Conservation (phyloP, 2,797 vertebrate species). For the Spinus olivaceus region DNA sequence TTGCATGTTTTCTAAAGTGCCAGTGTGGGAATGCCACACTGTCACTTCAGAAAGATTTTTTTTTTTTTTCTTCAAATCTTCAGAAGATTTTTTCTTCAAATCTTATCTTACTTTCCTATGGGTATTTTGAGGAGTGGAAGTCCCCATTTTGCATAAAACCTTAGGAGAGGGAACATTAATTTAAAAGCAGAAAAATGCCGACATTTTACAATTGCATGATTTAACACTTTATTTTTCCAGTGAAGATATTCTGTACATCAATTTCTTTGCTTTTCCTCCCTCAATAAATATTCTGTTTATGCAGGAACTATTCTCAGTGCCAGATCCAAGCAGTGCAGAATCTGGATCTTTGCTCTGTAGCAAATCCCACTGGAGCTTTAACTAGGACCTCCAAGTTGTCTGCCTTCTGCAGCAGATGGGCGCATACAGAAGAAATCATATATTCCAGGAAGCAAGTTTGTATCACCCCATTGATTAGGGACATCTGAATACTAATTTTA, state of each 20-base stretch:
- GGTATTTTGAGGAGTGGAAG: background rate
- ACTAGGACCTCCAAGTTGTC: background rate
- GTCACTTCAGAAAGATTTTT: no score
- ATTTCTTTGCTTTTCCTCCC: background rate
- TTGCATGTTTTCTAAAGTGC: background rate
- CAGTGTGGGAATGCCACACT: fast-evolving
- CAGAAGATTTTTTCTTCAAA: background rate
- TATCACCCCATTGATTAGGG: background rate
- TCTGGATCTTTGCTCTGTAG: background rate
- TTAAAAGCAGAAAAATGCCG: background rate
- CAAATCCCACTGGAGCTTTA: background rate
- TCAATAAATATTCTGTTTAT: background rate
- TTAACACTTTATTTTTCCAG: background rate
- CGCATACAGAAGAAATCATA: background rate
- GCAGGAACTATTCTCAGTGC: background rate
- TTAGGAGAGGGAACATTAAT: background rate
- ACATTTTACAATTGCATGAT: background rate
- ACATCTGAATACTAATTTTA: background rate
- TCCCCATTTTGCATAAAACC: background rate
- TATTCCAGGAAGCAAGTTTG: conserved; percentile 9
- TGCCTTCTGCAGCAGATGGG: background rate
- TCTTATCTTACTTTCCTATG: background rate
- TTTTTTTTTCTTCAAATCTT: background rate
- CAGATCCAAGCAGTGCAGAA: background rate
- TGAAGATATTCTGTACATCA: background rate